Evolutionary conservation across 2,888 invertebrate species (phyloP), one percentile per base, ranked within the genome.

Genomic region (Cantharis lateralis): DNA sequence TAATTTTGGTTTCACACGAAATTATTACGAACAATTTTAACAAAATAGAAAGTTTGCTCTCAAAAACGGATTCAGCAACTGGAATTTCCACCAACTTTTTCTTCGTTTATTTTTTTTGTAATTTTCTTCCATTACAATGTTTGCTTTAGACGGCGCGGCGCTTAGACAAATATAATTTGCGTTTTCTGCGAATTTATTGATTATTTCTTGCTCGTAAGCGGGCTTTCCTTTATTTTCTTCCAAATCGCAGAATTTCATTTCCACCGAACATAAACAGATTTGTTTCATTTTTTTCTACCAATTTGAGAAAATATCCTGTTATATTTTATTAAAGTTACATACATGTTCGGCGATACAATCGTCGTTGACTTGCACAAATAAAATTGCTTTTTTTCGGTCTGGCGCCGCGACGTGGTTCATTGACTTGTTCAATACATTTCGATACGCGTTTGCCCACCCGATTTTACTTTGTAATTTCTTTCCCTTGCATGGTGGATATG

Each of bases 361-460:
- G 48, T 48, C 3, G n/a, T 48, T 48, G 48, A 48, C 48, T 48
- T 61, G 66, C 71, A 66, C 15, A 75, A 68, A 62, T 24, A 71
- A 64, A 66, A 72, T 69, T 32, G 69, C 62, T 70, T 70, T 69
- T 15, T 72, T 48, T 72, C 16, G 72, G 70, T 76, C 63, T 72
- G 72, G 70, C 72, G 72, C 72, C 70, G 70, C 62, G 63, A 70
- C 72, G 62, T 66, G 66, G 76, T 76, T 76, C 76, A 72, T 70
- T 72, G 76, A 76, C 76, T 72, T 66, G 32, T 76, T 63, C 48
- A 26, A 32, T 71, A 48, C 48, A 48, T 75, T 71, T 70, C 26
- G 24, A 24, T 68, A 26, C 32, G 71, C 63, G 72, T 62, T 24
- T 72, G 20, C 66, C 71, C 68, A 26, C 70, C 71, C 63, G 62